Conservation (phyloP, 2,113 vertebrate species). For the Scortum barcoo region DNA sequence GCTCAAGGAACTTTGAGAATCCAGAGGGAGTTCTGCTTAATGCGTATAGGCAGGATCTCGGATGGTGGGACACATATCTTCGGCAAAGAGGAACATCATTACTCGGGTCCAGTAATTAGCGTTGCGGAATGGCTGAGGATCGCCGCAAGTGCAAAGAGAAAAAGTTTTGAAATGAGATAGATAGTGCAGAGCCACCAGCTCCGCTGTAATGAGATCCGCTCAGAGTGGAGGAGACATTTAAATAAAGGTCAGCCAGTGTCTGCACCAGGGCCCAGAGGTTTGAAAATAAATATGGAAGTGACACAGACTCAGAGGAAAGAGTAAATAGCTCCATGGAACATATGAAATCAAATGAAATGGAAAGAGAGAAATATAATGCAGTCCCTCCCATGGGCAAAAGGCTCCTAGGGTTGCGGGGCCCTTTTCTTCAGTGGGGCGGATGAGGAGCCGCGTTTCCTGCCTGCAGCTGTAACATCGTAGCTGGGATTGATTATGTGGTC, state of each 20-base stretch:
- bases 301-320: conserved; percentile 78
- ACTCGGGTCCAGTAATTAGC: conserved; percentile 77
- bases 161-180: conserved; percentile 79
- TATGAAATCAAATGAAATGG: conserved; percentile 81
- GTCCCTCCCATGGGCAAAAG: conserved; percentile 64
- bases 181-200: conserved; percentile 77
- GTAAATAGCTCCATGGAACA: conserved; percentile 81
- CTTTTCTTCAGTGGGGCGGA: conserved; percentile 61
- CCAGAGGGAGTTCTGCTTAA: conserved; percentile 66
- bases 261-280: conserved; percentile 81
- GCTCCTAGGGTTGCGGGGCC: conserved; percentile 51
- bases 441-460: conserved; percentile 46
- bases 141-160: conserved; percentile 69
- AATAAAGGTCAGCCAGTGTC: conserved; percentile 86
- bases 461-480: conserved; percentile 39
- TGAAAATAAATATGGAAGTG: conserved; percentile 85
- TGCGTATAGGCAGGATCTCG: conserved; percentile 56
- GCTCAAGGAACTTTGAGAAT: conserved; percentile 61
- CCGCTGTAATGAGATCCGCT: conserved; percentile 85
- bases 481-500: conserved; percentile 72
- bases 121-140: conserved; percentile 66
- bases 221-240: conserved; percentile 85
- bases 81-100: conserved; percentile 77
- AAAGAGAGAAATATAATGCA: conserved; percentile 75
- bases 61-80: conserved; percentile 67